These are phyloP conservation scores for Plusia festucae DNA, from an alignment of 2,888 invertebrate species.

Conservation along the genomic window DNA sequence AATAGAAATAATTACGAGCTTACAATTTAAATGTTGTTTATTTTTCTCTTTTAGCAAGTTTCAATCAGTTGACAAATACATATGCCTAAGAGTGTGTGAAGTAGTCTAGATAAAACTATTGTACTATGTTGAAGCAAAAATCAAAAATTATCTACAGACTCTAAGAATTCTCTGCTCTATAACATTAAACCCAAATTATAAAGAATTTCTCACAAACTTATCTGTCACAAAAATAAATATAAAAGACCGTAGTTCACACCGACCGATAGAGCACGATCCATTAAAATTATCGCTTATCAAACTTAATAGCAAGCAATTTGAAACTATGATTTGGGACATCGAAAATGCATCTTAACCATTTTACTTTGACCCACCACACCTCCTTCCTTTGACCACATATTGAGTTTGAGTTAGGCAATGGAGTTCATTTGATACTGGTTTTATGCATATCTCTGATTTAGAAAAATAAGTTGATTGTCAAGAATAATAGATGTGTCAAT, in stretches of 20 bases:
- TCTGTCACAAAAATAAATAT: conserved; percentile 27
- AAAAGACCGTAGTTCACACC: conserved; percentile 60
- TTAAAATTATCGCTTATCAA: conserved; percentile 69
- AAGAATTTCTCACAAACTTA: conserved; percentile 12
- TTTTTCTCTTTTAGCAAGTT: no score
- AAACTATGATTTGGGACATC: conserved; percentile 65
- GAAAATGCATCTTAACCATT: conserved; percentile 43
- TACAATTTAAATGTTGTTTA: no score
- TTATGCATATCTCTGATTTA: conserved; percentile 62
- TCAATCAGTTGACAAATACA: no score
- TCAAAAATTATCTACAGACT: neutral
- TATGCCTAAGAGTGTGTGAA: no score
- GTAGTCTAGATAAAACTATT: no score
- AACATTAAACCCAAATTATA: neutral
- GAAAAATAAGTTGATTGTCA: conserved; percentile 64
- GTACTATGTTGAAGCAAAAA: neutral
- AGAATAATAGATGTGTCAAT: conserved; percentile 74
- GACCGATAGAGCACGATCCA: conserved; percentile 53
- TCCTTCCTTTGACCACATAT: neutral
- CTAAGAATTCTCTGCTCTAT: neutral
- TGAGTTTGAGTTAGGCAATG: neutral
- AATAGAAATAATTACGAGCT: no score
- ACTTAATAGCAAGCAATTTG: conserved; percentile 71
- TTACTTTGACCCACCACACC: conserved; percentile 18
- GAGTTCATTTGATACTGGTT: conserved; percentile 30